A percentile compares a stretch with the other conserved stretches of the same genome.
Conservation (phyloP, 2,113 vertebrate species). For the Potamarius usumacintae region DNA sequence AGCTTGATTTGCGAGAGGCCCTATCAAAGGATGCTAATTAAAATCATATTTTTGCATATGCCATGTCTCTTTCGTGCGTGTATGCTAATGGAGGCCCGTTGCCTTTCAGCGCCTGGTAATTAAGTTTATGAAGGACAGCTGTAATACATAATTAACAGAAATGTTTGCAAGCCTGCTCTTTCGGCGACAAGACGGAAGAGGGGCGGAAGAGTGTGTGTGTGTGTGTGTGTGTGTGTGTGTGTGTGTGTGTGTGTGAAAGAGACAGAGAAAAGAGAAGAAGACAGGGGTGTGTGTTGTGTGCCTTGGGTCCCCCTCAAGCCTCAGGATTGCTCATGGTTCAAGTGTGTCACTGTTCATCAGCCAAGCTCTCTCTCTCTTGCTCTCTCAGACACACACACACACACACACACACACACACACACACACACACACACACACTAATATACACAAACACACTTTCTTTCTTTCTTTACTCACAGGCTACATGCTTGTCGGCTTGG, state of each 20-base stretch:
- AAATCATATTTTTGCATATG: conserved; percentile 63
- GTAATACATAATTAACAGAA: conserved; percentile 99
- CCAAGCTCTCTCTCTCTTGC: conserved; percentile 34
- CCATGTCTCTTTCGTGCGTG: conserved; percentile 56
- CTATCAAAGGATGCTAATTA: conserved; percentile 63
- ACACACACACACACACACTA: background rate
- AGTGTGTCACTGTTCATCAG: conserved; percentile 57
- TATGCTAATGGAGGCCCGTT: conserved; percentile 61
- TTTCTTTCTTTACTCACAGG: conserved; percentile 36
- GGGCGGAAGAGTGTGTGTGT: conserved; percentile 42
- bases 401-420: background rate
- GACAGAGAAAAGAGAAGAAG: conserved; percentile 19
- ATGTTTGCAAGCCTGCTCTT: conserved; percentile 61
- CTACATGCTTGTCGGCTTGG: conserved; percentile 49
- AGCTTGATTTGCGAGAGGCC: conserved; percentile 59
- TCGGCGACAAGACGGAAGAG: conserved; percentile 46
- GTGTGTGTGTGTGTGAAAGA: conserved; percentile 6
- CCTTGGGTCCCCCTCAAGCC: conserved; percentile 56
- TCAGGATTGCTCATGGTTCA: conserved; percentile 52
- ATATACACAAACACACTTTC: background rate
- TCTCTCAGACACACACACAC: background rate
- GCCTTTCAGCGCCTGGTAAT: conserved; percentile 64
- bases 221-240: conserved; percentile 20
- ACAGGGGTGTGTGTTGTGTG: conserved; percentile 48
- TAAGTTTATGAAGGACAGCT: conserved; percentile 94